Evolutionary conservation across 2,113 vertebrate species (phyloP).

Genomic region (Ploceus nigricollis): DNA sequence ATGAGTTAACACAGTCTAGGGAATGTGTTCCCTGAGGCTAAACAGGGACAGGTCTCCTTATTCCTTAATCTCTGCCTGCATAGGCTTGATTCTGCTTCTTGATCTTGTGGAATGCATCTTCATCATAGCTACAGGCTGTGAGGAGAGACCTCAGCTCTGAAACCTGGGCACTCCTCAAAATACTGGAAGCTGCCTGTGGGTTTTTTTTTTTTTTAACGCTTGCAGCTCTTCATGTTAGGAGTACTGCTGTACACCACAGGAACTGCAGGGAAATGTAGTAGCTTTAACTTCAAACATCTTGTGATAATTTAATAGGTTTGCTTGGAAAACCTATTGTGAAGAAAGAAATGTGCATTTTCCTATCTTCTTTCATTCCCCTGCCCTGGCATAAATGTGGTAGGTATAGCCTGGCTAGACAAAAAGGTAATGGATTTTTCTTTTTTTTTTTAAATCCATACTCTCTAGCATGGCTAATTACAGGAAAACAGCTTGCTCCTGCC

Average conservation of each 20-base stretch:
- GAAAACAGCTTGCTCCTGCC: background rate
- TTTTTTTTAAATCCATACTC: background rate
- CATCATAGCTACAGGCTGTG: background rate
- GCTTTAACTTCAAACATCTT: background rate
- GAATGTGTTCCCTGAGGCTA: slow-evolving; percentile 25
- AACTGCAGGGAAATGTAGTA: background rate
- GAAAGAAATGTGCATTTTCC: background rate
- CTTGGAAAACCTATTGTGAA: background rate
- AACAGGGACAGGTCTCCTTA: background rate
- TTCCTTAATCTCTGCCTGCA: slow-evolving; percentile 27
- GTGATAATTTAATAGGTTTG: background rate
- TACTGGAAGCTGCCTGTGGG: background rate
- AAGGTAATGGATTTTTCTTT: background rate
- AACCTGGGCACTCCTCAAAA: background rate
- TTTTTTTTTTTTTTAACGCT: background rate
- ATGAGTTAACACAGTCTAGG: background rate
- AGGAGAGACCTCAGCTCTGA: background rate
- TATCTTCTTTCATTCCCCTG: background rate
- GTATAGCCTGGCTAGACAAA: background rate
- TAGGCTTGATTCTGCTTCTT: slow-evolving; percentile 29
- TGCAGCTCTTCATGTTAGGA: background rate
- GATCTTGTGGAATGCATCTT: slow-evolving; percentile 35
- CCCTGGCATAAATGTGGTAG: background rate
- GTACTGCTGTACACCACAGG: background rate
- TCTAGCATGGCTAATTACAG: background rate